phyloP scores from a whole-genome alignment of 2,797 vertebrate genomes.

The Gambusia yucatana region DNA sequence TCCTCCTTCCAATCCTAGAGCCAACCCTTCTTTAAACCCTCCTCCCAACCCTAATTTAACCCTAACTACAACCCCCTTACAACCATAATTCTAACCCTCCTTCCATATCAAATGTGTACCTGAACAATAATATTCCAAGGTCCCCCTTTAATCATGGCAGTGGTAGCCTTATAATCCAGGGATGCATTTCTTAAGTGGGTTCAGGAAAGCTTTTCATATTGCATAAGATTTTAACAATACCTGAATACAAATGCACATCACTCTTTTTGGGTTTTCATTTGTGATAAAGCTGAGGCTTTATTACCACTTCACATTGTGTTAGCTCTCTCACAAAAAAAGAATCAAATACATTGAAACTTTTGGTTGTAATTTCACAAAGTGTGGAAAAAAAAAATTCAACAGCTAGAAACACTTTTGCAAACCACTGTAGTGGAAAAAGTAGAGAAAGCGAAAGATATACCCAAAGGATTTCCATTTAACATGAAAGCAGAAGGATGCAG shows the following conservation, averaged over 20 bases:
- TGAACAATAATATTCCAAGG: background rate
- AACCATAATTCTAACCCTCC: too few species aligned
- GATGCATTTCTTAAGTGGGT: background rate
- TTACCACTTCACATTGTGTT: too few species aligned
- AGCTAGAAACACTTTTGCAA: background rate
- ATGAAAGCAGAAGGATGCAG: conserved; percentile 24
- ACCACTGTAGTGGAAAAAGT: background rate
- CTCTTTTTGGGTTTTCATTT: background rate
- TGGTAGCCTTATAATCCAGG: background rate
- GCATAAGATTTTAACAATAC: background rate
- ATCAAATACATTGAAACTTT: background rate
- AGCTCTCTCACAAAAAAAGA: background rate
- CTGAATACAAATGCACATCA: background rate
- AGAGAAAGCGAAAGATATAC: conserved; percentile 10
- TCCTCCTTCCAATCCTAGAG: too few species aligned
- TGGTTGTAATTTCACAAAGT: background rate
- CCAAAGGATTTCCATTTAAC: conserved; percentile 22
- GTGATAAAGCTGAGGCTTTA: background rate
- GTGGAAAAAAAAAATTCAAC: background rate
- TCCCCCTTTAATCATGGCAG: background rate
- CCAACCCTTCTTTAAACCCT: too few species aligned
- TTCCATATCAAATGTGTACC: background rate
- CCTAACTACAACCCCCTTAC: too few species aligned
- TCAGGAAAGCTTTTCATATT: background rate
- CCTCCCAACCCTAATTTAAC: too few species aligned